Percentiles rank a stretch among this genome's conserved stretches.
Conservation (phyloP, 2,888 invertebrate species). For the Acrobasis consociella region DNA sequence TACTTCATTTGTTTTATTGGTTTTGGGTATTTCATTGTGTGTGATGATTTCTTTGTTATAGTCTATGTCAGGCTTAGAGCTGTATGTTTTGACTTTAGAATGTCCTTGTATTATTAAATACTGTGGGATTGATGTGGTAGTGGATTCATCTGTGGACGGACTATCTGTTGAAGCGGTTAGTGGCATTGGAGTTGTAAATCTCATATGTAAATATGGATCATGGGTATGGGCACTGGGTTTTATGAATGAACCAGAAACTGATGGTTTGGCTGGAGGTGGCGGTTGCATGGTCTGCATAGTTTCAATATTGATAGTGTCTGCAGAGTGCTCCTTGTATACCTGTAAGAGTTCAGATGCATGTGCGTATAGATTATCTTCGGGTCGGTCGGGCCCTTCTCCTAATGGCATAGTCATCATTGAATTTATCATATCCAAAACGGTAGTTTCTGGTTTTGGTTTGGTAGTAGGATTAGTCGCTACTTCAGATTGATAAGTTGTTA, state of each 20-base stretch:
- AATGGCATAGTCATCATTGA: constrained; percentile 78
- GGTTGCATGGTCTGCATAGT: constrained; percentile 85
- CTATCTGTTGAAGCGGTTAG: constrained; percentile 75
- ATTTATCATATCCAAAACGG: constrained; percentile 65
- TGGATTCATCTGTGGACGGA: constrained; percentile 47
- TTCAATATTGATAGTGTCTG: constrained; percentile 61
- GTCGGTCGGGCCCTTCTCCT: constrained; percentile 63
- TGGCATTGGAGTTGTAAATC: constrained; percentile 75
- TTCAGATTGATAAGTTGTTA: constrained; percentile 38
- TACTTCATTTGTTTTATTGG: constrained; percentile 77
- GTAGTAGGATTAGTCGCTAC: constrained; percentile 43
- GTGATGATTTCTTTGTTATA: constrained; percentile 59
- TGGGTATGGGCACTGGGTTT: constrained; percentile 54
- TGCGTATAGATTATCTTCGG: constrained; percentile 71
- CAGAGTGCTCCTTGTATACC: constrained; percentile 59
- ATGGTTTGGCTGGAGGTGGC: constrained; percentile 62
- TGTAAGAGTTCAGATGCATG: constrained; percentile 72
- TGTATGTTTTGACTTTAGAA: constrained; percentile 93
- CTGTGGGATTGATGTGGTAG: constrained; percentile 83
- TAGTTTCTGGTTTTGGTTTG: constrained; percentile 47
- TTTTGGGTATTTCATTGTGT: constrained; percentile 78
- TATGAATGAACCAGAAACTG: constrained; percentile 34
- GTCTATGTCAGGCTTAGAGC: constrained; percentile 79
- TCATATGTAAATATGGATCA: constrained; percentile 73
- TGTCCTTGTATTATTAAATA: constrained; percentile 93